These are phyloP conservation scores for Drosophila algonquin DNA, from an alignment of 2,888 invertebrate species.

Conservation along the genomic window DNA sequence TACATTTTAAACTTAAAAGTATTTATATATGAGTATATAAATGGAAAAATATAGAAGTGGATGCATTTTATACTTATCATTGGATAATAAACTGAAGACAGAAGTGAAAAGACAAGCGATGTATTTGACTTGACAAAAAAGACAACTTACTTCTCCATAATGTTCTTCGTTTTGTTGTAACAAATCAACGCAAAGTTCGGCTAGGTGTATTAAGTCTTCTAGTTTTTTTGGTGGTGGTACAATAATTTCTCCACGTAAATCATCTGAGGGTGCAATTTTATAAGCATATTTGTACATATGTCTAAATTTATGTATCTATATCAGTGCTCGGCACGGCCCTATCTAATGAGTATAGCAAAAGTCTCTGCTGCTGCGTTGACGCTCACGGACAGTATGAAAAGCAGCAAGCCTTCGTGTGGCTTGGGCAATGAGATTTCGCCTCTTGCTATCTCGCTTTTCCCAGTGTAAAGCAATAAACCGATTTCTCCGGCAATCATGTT, in stretches of 20 bases:
- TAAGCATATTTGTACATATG: neutral
- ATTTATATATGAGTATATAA: neutral
- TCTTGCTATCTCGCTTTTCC: too few relatives aligned
- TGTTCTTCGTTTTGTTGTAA: slow-evolving; percentile 99
- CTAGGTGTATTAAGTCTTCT: slow-evolving; percentile 98
- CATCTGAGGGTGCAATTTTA: slow-evolving; percentile 85
- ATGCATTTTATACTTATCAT: neutral
- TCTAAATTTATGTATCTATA: slow-evolving; percentile 24
- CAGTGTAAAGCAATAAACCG: too few relatives aligned
- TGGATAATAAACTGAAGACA: neutral
- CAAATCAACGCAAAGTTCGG: slow-evolving; percentile 98
- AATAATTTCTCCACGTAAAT: slow-evolving; percentile 90
- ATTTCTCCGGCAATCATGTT: too few relatives aligned
- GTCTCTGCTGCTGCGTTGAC: too few relatives aligned
- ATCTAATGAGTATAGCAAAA: too few relatives aligned
- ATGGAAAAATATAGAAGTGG: neutral
- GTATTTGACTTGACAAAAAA: neutral
- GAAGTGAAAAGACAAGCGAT: slow-evolving; percentile 4
- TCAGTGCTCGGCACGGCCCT: too few relatives aligned
- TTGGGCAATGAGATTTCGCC: too few relatives aligned
- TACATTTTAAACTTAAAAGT: neutral
- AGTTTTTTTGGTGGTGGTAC: slow-evolving; percentile 94
- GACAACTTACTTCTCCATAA: slow-evolving; percentile 95
- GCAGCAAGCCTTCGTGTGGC: too few relatives aligned
- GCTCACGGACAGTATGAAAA: too few relatives aligned